A percentile compares a stretch with the other conserved stretches of the same genome.
phyloP scores from a whole-genome alignment of 2,113 vertebrate genomes.

The Colistium nudipinnis region DNA sequence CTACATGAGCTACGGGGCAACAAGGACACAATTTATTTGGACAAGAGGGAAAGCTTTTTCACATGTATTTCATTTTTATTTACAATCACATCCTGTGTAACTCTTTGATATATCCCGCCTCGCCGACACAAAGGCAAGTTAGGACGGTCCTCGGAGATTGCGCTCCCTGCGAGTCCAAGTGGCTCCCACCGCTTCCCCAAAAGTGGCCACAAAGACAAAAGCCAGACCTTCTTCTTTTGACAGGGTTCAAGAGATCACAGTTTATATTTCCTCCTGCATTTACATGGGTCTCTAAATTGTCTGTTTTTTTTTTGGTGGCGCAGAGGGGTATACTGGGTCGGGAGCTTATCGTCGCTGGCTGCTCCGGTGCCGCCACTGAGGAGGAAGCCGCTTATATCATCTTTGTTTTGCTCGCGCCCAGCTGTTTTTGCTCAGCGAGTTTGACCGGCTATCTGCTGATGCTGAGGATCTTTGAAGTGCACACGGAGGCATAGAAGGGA shows the following conservation, averaged over 20 bases:
- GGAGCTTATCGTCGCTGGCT: slow-evolving; percentile 59
- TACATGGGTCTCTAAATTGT: slow-evolving; percentile 67
- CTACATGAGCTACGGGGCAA: slow-evolving; percentile 24
- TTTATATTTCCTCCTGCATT: slow-evolving; percentile 77
- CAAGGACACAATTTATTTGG: slow-evolving; percentile 48
- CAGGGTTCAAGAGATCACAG: slow-evolving; percentile 74
- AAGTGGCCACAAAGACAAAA: slow-evolving; percentile 64
- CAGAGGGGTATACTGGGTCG: slow-evolving; percentile 13
- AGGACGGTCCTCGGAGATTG: slow-evolving; percentile 57
- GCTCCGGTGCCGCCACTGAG: slow-evolving; percentile 51
- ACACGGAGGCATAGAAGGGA: slow-evolving; percentile 30
- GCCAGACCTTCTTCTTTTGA: slow-evolving; percentile 65
- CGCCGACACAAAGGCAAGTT: slow-evolving; percentile 42
- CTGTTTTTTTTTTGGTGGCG: slow-evolving; percentile 48
- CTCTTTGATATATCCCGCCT: slow-evolving; percentile 10
- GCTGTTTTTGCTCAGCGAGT: slow-evolving; percentile 71
- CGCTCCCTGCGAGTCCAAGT: slow-evolving; percentile 43
- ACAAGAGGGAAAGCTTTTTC: slow-evolving; percentile 14
- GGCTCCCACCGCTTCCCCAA: slow-evolving; percentile 60
- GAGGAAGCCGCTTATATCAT: slow-evolving; percentile 74
- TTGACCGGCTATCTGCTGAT: slow-evolving; percentile 66
- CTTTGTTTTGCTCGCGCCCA: slow-evolving; percentile 72
- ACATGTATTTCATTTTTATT: slow-evolving; percentile 29
- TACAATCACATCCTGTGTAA: slow-evolving; percentile 16
- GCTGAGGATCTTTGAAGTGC: slow-evolving; percentile 74